A percentile compares a stretch with the other conserved stretches of the same genome.
These are phyloP conservation scores for Colius striatus DNA, from an alignment of 2,113 vertebrate genomes.

Conservation along the genomic window DNA sequence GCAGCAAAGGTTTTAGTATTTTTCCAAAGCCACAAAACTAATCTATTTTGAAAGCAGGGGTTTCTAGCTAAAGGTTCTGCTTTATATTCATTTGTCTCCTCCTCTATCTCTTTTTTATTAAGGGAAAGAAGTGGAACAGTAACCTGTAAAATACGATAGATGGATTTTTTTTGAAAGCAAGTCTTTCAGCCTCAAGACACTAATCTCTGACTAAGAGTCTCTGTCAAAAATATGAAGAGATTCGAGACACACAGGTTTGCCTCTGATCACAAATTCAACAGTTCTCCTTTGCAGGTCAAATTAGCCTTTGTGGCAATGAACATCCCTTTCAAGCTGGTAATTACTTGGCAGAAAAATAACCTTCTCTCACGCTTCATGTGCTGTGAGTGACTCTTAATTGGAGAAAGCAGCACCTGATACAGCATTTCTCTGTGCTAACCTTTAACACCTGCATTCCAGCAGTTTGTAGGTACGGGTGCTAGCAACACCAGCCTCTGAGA, in stretches of 20 bases:
- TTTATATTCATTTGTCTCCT: not conserved
- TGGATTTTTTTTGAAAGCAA: not conserved
- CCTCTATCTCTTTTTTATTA: not conserved
- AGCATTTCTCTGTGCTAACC: not conserved
- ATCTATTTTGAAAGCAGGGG: not conserved
- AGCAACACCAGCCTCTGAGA: not conserved
- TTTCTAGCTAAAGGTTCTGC: not conserved
- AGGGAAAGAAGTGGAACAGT: not conserved
- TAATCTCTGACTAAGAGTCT: not conserved
- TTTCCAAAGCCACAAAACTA: not conserved
- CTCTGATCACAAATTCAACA: not conserved
- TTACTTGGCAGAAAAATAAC: not conserved
- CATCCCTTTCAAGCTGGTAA: not conserved
- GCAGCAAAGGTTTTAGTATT: not conserved
- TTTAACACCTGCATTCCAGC: not conserved
- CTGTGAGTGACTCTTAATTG: not conserved
- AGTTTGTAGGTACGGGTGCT: not conserved
- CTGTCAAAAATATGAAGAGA: not conserved
- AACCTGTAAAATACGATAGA: not conserved
- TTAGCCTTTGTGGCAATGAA: not conserved
- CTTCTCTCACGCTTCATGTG: fast-evolving
- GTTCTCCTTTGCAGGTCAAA: not conserved
- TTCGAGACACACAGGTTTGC: not conserved
- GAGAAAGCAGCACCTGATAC: not conserved
- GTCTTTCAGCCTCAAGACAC: not conserved